These are phyloP conservation scores for Ceratina australensis DNA, from an alignment of 1,140 invertebrate species.

Conservation along the genomic window DNA sequence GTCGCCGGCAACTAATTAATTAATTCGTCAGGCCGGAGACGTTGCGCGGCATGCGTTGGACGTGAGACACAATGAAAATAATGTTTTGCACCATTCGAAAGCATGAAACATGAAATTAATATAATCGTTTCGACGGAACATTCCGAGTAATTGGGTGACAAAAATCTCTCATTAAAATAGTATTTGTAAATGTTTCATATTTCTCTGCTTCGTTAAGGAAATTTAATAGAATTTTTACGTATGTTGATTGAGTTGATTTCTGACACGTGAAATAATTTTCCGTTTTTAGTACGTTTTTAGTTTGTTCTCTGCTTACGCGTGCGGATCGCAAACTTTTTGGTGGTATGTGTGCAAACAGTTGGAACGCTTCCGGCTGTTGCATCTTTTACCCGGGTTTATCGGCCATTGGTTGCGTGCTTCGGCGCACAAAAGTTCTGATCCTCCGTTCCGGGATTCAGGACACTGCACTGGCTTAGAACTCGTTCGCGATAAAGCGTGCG, in stretches of 20 bases:
- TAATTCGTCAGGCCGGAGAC: slow-evolving; percentile 19
- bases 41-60: not conserved
- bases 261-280: too few relatives aligned
- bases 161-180: not conserved
- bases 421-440: not conserved
- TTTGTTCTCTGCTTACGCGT: too few relatives aligned
- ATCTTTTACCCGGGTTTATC: slow-evolving; percentile 2
- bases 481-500: not conserved
- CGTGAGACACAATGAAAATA: slow-evolving; percentile 31
- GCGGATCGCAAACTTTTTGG: too few relatives aligned
- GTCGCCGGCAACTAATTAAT: slow-evolving; percentile 23
- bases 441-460: not conserved
- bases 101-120: too few relatives aligned
- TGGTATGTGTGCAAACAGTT: too few relatives aligned
- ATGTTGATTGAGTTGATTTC: too few relatives aligned
- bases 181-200: not conserved
- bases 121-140: not conserved
- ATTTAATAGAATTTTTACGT: too few relatives aligned
- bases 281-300: too few relatives aligned
- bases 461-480: too few relatives aligned
- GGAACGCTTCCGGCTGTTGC: not conserved
- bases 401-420: too few relatives aligned
- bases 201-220: not conserved
- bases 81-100: slow-evolving; percentile 38
- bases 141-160: too few relatives aligned